Evolutionary conservation across 2,113 vertebrate genomes (phyloP).

Genomic region (Campylomormyrus tamandua): DNA sequence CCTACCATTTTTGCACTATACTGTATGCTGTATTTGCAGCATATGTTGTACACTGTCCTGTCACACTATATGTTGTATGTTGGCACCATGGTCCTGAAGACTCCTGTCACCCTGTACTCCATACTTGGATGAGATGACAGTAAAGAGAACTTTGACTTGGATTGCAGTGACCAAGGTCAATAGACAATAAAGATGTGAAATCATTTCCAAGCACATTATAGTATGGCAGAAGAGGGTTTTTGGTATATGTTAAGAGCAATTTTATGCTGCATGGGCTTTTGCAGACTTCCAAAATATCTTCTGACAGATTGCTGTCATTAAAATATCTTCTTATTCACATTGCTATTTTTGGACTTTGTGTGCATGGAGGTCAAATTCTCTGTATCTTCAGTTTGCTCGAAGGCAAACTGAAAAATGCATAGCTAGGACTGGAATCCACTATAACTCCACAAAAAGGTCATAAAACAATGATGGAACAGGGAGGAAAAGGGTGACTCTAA

Average conservation of each 20-base stretch:
- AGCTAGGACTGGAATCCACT: background rate
- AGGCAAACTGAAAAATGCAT: background rate
- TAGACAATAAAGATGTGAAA: background rate
- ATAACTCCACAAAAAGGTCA: background rate
- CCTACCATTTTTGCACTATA: background rate
- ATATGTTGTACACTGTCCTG: background rate
- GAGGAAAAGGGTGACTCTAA: background rate
- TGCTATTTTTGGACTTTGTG: background rate
- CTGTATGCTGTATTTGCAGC: background rate
- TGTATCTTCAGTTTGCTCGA: background rate
- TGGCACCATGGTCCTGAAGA: background rate
- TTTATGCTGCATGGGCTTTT: background rate
- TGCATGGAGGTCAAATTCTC: background rate
- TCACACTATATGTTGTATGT: background rate
- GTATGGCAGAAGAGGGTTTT: background rate
- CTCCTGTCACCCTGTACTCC: background rate
- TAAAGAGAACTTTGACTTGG: background rate
- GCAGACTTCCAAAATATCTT: background rate
- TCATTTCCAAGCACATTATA: background rate
- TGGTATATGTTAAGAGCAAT: background rate
- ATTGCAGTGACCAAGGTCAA: background rate
- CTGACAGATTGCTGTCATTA: slow-evolving; percentile 9
- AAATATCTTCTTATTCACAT: background rate
- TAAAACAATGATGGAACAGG: background rate
- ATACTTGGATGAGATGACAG: background rate